Evolutionary conservation across 2,888 invertebrate species (phyloP), one percentile per base, ranked within the genome.

Genomic region (Anthophora plumipes): DNA sequence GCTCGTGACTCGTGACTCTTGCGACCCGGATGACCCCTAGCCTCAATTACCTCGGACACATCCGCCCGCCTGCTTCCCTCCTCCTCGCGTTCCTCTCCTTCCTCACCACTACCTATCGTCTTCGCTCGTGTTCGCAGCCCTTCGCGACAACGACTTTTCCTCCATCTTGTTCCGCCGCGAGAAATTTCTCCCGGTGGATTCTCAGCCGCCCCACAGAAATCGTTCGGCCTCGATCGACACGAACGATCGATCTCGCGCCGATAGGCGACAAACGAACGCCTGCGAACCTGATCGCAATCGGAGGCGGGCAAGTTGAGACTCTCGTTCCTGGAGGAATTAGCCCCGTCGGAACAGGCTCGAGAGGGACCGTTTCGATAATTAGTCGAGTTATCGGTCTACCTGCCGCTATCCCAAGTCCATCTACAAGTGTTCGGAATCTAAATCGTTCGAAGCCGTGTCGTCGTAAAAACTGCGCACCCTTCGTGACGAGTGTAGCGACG

Each of bases 21-120:
- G 86, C 90, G 92, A 93, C 93, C 93, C 90, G 90, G 89, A 90
- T 92, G 92, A 92, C 92, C 92, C 92, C 90, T 90, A 92, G 92
- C 93, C 92, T 93, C 93, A 92, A 93, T 93, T 93, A 93, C 92
- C 92, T 92, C 92, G 90, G 92, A 93, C 92, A 93, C 92, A 93
- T 93, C 93, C 93, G 93, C 91, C 91, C 92, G 89, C 87, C 88
- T 85, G 80, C 81, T 84, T 85, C 83, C 67, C 64, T 69, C 55
- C 39, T 73, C 60, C 74, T 74, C 57, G 64, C 55, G 64, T 59
- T 61, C 73, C n/a, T n/a, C n/a, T 60, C 50, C 72, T 77, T 63
- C 72, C 74, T 43, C 73, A 39, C 73, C 37, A 7, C 54, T 54
- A 59, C 4, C 50, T 20, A 48, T 46, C 66, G 57, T 50, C 41